A percentile compares a stretch with the other conserved stretches of the same genome.
Evolutionary conservation across 2,888 invertebrate genomes (phyloP).

Genomic region (Criorhina ranunculi): DNA sequence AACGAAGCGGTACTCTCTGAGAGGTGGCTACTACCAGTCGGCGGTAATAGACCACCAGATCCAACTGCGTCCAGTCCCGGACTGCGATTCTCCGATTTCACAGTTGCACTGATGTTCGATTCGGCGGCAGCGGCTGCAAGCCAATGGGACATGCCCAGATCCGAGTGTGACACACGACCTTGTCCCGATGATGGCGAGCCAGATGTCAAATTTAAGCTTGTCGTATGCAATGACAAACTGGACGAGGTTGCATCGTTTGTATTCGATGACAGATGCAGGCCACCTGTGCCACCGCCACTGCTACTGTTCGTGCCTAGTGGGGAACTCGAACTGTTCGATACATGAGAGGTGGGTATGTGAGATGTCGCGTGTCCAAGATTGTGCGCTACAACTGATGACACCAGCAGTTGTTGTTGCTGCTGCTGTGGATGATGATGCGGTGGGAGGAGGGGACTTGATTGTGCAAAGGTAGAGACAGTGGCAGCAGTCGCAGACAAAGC

Average conservation of each 20-base stretch:
- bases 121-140: conserved; percentile 79
- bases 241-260: conserved; percentile 62
- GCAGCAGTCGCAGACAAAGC: conserved; percentile 71
- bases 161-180: conserved; percentile 70
- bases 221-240: conserved; percentile 52
- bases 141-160: conserved; percentile 84
- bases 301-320: conserved; percentile 63
- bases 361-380: conserved; percentile 67
- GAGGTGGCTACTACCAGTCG: conserved; percentile 60
- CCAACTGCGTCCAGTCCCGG: conserved; percentile 85
- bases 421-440: conserved; percentile 71
- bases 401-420: conserved; percentile 76
- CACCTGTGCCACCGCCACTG: conserved; percentile 45
- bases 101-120: conserved; percentile 84
- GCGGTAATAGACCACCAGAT: conserved; percentile 65
- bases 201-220: conserved; percentile 65
- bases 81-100: conserved; percentile 91
- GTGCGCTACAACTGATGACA: conserved; percentile 54
- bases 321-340: conserved; percentile 69
- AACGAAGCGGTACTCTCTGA: conserved; percentile 67
- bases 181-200: conserved; percentile 54
- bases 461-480: conserved; percentile 67
- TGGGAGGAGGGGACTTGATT: conserved; percentile 65
- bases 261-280: conserved; percentile 65
- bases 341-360: conserved; percentile 71